Evolutionary conservation across 2,113 vertebrate species (phyloP).

Genomic region (Otus sunia): DNA sequence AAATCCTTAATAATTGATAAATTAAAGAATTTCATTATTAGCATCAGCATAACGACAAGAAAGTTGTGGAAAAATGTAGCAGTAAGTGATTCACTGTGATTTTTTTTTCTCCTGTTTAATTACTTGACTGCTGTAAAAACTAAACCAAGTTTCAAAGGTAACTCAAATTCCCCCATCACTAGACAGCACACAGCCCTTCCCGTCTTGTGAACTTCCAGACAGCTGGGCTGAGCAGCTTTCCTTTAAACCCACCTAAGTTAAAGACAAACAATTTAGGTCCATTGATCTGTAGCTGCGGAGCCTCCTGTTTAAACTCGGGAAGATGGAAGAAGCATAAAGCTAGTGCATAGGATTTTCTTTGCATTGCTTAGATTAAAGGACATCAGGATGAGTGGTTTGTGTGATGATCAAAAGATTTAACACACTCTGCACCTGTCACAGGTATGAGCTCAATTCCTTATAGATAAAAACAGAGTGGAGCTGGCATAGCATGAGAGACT

Average conservation of each 20-base stretch:
- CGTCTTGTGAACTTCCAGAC: slow-evolving; percentile 18
- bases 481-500: slow-evolving; percentile 64
- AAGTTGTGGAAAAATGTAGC: not conserved
- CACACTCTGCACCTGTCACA: slow-evolving; percentile 66
- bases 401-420: slow-evolving; percentile 72
- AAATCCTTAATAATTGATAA: not conserved
- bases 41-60: not conserved
- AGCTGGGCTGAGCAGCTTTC: slow-evolving; percentile 59
- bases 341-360: slow-evolving; percentile 39
- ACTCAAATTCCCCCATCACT: not conserved
- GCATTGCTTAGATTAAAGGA: slow-evolving; percentile 70
- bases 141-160: slow-evolving; percentile 30
- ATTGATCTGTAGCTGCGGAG: slow-evolving; percentile 61
- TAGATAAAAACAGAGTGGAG: slow-evolving; percentile 57
- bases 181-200: slow-evolving; percentile 30
- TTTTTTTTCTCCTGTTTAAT: slow-evolving; percentile 27
- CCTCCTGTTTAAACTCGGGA: slow-evolving; percentile 47
- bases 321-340: slow-evolving; percentile 44
- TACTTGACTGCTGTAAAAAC: slow-evolving; percentile 19
- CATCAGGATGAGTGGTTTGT: slow-evolving; percentile 55
- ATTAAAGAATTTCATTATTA: not conserved
- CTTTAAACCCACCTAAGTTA: slow-evolving; percentile 56
- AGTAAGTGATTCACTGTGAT: not conserved
- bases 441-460: slow-evolving; percentile 56
- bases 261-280: slow-evolving; percentile 67